Evolutionary conservation across 2,797 vertebrate genomes (phyloP).

Genomic region (Siniperca obscura): DNA sequence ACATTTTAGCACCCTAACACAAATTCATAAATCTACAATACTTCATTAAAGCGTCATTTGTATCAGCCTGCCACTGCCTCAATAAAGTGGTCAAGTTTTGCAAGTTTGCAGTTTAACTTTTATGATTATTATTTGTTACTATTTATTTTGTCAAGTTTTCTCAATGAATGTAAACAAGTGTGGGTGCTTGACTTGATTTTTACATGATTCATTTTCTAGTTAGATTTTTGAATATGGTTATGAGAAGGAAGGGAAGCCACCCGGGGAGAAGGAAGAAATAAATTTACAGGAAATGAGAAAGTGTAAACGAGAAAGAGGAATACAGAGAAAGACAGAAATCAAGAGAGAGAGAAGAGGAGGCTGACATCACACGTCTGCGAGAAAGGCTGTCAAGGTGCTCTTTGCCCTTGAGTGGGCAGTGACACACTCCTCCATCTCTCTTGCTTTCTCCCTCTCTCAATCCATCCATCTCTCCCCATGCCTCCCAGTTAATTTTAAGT

Average conservation of each 20-base stretch:
- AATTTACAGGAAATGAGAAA: constrained; percentile 22
- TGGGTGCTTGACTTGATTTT: not conserved
- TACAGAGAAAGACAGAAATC: constrained; percentile 12
- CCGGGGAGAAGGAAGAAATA: not conserved
- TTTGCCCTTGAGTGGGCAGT: constrained; percentile 76
- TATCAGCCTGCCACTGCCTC: no score
- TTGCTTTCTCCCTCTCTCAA: constrained; percentile 19
- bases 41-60: not conserved
- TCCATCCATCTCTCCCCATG: constrained; percentile 56
- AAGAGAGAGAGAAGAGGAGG: constrained; percentile 6
- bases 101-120: not conserved
- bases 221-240: not conserved
- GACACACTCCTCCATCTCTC: constrained; percentile 54
- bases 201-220: not conserved
- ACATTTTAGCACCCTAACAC: not conserved
- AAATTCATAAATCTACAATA: not conserved
- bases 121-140: not conserved
- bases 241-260: not conserved
- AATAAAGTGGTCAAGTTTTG: no score
- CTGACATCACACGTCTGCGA: constrained; percentile 43
- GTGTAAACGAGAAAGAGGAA: constrained; percentile 12
- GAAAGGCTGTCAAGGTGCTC: constrained; percentile 71
- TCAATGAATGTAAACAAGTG: not conserved
- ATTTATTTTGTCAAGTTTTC: not conserved
- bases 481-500: constrained; percentile 59